Conservation (phyloP, 2,888 invertebrate species). For the Zeuzera pyrina region DNA sequence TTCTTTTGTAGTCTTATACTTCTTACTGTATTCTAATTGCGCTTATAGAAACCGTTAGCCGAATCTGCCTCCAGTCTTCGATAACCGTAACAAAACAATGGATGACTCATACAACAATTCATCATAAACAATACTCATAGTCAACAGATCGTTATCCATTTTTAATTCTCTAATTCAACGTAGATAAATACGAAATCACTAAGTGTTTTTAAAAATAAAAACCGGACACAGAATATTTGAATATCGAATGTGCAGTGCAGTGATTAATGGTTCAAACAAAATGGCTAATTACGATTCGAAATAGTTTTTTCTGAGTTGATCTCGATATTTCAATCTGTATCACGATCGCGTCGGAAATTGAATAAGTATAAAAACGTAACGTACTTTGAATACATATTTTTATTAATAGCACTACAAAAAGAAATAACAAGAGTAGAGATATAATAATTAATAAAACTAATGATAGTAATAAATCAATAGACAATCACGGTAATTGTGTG, state of each 20-base stretch:
- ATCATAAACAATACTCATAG: constrained; percentile 32
- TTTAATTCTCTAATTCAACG: constrained; percentile 16
- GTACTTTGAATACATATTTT: too few relatives aligned
- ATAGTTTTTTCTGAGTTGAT: constrained; percentile 15
- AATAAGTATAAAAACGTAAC: too few relatives aligned
- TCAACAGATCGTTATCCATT: constrained; percentile 28
- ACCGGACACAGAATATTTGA: constrained; percentile 1
- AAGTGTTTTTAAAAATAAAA: constrained; percentile 1
- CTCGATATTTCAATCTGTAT: constrained; percentile 34
- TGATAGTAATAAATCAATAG: too few relatives aligned
- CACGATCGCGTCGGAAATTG: too few relatives aligned
- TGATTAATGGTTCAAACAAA: constrained; percentile 9
- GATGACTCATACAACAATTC: constrained; percentile 27
- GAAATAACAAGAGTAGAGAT: too few relatives aligned
- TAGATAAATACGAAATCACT: too few relatives aligned
- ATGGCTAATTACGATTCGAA: constrained; percentile 8
- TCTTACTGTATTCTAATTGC: constrained; percentile 14
- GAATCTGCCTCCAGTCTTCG: constrained; percentile 19
- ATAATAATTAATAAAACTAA: too few relatives aligned
- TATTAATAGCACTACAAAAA: too few relatives aligned
- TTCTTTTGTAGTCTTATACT: too few relatives aligned
- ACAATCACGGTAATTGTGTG: too few relatives aligned
- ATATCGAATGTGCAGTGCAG: constrained; percentile 2
- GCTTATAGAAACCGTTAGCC: constrained; percentile 3
- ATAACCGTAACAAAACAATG: constrained; percentile 31